These are phyloP conservation scores for Myotis myotis DNA, from an alignment of 2,797 vertebrate genomes.

Conservation along the genomic window DNA sequence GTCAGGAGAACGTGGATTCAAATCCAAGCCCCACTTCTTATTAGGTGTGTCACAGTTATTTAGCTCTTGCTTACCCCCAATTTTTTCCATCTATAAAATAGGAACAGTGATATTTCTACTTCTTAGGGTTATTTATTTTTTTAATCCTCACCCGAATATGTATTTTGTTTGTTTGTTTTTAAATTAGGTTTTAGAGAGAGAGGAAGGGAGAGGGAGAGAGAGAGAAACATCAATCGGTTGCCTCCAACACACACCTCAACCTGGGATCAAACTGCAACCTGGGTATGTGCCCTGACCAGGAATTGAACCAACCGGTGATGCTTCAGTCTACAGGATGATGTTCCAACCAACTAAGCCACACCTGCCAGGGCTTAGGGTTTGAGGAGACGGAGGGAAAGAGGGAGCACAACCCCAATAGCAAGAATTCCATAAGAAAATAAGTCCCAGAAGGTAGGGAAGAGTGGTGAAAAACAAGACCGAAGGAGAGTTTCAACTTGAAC, in stretches of 20 bases:
- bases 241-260: neutral
- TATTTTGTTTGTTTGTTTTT: neutral
- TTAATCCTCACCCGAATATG: neutral
- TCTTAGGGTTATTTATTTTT: neutral
- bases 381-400: neutral
- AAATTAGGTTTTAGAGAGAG: neutral
- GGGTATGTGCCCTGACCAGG: neutral
- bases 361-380: neutral
- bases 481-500: neutral
- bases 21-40: neutral
- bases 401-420: neutral
- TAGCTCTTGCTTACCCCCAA: neutral
- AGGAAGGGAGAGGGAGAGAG: neutral
- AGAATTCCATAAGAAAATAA: neutral
- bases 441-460: neutral
- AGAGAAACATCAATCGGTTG: neutral
- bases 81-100: constrained; percentile 1
- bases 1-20: neutral
- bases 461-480: neutral
- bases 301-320: neutral
- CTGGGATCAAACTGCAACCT: neutral
- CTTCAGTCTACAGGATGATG: neutral
- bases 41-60: neutral
- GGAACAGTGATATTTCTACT: neutral
- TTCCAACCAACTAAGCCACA: neutral